phyloP scores from a whole-genome alignment of 53 echinoderm and acorn worm species.

The Patiria pectinifera region DNA sequence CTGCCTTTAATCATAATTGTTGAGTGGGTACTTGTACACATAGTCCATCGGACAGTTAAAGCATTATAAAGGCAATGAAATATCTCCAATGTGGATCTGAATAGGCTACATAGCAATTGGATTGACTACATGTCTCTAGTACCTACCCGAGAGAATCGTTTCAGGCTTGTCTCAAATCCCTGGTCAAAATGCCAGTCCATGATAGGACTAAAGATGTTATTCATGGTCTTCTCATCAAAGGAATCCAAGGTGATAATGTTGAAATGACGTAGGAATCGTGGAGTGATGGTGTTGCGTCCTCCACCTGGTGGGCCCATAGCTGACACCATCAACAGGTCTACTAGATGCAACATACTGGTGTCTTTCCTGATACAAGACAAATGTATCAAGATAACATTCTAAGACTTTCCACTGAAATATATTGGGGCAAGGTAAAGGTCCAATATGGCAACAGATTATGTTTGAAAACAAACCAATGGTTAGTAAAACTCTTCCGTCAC shows the following conservation, averaged over 20 bases:
- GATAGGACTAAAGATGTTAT: constrained; percentile 92
- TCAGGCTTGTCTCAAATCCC: constrained; percentile 85
- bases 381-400: not conserved
- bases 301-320: constrained; percentile 99
- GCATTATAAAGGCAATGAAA: too few relatives aligned
- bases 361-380: constrained; percentile 74
- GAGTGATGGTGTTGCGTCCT: constrained; percentile 83
- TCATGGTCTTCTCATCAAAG: constrained; percentile 96
- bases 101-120: not conserved
- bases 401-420: too few relatives aligned
- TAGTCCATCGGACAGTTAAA: too few relatives aligned
- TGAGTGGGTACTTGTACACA: too few relatives aligned
- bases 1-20: too few relatives aligned
- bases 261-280: constrained; percentile 89
- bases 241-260: constrained; percentile 91
- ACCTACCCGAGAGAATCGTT: constrained; percentile 88
- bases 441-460: too few relatives aligned
- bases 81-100: not conserved
- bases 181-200: constrained; percentile 97
- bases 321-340: constrained; percentile 86
- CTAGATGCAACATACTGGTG: constrained; percentile 79
- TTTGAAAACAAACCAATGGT: too few relatives aligned
- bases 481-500: too few relatives aligned
- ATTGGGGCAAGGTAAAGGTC: too few relatives aligned
- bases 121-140: not conserved